Evolutionary conservation across 2,888 invertebrate species (phyloP).

Genomic region (Allygus modestus): DNA sequence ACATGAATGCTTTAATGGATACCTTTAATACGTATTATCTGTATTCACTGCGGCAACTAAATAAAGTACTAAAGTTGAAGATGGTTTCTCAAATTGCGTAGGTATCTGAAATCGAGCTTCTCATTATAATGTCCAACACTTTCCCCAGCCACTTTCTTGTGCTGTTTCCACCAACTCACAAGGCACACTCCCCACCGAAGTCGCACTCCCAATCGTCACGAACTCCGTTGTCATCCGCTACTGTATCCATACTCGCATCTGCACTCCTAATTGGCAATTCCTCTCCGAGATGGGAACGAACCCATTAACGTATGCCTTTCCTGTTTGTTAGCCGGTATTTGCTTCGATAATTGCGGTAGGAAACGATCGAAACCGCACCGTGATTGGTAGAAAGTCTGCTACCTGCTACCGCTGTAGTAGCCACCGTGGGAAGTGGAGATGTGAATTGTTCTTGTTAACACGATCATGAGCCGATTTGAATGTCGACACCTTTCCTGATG

Average conservation of each 20-base stretch:
- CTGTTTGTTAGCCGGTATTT: constrained; percentile 52
- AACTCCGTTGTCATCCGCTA: not conserved
- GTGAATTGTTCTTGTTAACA: constrained; percentile 51
- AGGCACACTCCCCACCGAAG: not conserved
- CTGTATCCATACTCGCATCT: constrained; percentile 33
- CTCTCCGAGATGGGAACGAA: constrained; percentile 37
- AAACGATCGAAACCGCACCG: constrained; percentile 41
- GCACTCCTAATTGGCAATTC: constrained; percentile 34
- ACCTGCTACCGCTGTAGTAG: not conserved
- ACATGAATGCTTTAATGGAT: too few relatives aligned
- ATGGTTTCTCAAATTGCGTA: too few relatives aligned
- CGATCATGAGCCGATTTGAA: constrained; percentile 19
- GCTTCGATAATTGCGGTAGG: constrained; percentile 54
- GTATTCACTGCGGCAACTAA: too few relatives aligned
- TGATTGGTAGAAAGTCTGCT: constrained; percentile 48
- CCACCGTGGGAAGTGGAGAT: constrained; percentile 55
- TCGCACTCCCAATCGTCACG: not conserved
- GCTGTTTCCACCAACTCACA: not conserved
- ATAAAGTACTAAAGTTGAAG: too few relatives aligned
- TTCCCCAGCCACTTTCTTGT: too few relatives aligned
- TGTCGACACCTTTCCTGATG: constrained; percentile 30
- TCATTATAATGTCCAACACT: too few relatives aligned
- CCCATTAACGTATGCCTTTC: constrained; percentile 39
- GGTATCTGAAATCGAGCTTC: too few relatives aligned
- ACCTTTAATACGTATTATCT: too few relatives aligned